Percentiles rank a stretch among this genome's conserved stretches.
Evolutionary conservation across 2,888 invertebrate species (phyloP).

Genomic region (Hofmannophila pseudospretella): DNA sequence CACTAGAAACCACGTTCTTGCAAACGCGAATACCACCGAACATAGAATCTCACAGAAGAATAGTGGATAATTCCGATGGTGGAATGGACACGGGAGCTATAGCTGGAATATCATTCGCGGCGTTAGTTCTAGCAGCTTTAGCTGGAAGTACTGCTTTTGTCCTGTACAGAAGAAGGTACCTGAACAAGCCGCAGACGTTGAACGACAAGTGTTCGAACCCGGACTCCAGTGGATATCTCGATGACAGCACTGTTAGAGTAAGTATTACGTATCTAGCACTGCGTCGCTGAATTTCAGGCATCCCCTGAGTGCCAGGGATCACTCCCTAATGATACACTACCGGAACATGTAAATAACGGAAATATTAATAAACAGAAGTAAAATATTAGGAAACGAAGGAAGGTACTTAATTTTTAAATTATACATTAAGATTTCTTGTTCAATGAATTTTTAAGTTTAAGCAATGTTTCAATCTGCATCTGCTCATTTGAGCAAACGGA

Average conservation of each 20-base stretch:
- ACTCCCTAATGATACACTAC: too few relatives aligned
- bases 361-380: too few relatives aligned
- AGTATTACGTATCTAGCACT: conserved; percentile 58
- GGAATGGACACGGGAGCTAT: conserved; percentile 80
- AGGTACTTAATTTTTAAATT: too few relatives aligned
- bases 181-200: conserved; percentile 90
- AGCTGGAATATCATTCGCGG: conserved; percentile 83
- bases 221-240: conserved; percentile 91
- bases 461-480: too few relatives aligned
- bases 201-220: conserved; percentile 90
- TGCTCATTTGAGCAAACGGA: too few relatives aligned
- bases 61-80: conserved; percentile 46
- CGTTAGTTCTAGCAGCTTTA: conserved; percentile 80
- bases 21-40: conserved; percentile 64
- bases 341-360: too few relatives aligned
- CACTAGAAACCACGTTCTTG: conserved; percentile 60
- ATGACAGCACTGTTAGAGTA: conserved; percentile 91
- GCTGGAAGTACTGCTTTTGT: conserved; percentile 82
- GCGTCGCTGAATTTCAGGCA: too few relatives aligned
- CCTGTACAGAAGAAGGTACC: conserved; percentile 83
- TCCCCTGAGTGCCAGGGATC: too few relatives aligned
- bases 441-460: too few relatives aligned
- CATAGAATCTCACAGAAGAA: conserved; percentile 58
- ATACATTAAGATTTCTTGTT: too few relatives aligned
- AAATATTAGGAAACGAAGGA: too few relatives aligned